Conservation (phyloP, 2,888 invertebrate genomes). For the Monochamus alternatus region DNA sequence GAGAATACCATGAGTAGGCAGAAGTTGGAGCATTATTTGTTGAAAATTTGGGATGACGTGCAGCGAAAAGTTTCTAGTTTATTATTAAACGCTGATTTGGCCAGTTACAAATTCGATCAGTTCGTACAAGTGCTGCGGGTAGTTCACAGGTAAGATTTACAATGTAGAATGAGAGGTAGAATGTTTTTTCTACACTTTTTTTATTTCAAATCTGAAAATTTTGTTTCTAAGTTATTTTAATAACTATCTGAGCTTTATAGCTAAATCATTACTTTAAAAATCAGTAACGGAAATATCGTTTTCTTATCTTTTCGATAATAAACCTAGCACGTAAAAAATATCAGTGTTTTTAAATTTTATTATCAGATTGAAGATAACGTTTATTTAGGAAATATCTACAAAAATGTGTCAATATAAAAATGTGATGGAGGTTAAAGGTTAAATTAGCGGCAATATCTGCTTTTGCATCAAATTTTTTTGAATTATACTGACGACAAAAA, state of each 20-base stretch:
- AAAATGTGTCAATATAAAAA: not conserved
- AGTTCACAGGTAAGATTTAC: slow-evolving; percentile 79
- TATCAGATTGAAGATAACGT: not conserved
- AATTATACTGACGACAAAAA: too few species aligned
- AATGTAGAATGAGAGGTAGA: too few species aligned
- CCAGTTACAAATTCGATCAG: slow-evolving; percentile 93
- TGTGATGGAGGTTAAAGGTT: too few species aligned
- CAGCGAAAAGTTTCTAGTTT: slow-evolving; percentile 91
- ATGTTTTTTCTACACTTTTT: too few species aligned
- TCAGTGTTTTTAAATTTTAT: slow-evolving; percentile 1
- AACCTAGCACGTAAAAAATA: not conserved
- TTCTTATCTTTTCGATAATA: slow-evolving; percentile 16
- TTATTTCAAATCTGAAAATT: too few species aligned
- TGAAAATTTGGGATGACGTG: slow-evolving; percentile 94
- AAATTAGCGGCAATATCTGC: too few species aligned
- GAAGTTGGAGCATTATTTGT: slow-evolving; percentile 90
- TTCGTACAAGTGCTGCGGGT: slow-evolving; percentile 93
- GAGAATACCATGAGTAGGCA: slow-evolving; percentile 84
- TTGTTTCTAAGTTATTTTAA: too few species aligned
- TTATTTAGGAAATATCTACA: too few species aligned
- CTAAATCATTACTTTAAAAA: not conserved
- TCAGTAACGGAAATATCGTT: slow-evolving; percentile 2
- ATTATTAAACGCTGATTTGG: slow-evolving; percentile 85
- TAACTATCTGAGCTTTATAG: not conserved
- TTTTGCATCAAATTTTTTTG: too few species aligned